Percentiles rank a stretch among this genome's conserved stretches.
Evolutionary conservation across 2,113 vertebrate species (phyloP).

Genomic region (Oreotragus oreotragus): DNA sequence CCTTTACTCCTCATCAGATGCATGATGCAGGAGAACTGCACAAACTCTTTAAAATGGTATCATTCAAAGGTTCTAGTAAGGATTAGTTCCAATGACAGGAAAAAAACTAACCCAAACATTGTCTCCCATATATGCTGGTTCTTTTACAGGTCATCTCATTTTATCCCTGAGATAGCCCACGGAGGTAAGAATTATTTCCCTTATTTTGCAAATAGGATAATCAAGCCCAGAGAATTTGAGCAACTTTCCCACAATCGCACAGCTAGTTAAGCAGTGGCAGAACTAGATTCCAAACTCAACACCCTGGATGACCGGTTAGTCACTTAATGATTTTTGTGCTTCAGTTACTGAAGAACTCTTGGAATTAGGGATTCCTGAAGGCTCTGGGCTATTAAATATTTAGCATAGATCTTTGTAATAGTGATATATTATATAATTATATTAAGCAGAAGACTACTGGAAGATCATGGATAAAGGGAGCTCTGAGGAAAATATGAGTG

Average conservation of each 20-base stretch:
- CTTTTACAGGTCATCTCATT: neutral
- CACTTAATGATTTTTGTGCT: neutral
- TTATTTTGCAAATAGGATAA: neutral
- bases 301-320: neutral
- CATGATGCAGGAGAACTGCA: neutral
- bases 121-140: too few relatives aligned
- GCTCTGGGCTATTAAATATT: neutral
- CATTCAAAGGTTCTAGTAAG: neutral
- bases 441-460: neutral
- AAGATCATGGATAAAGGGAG: neutral
- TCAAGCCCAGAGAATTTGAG: neutral
- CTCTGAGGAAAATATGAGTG: neutral
- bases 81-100: neutral
- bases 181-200: neutral
- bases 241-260: neutral
- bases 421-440: neutral
- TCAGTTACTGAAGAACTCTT: neutral
- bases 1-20: neutral
- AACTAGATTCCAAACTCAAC: neutral
- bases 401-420: neutral
- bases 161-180: neutral
- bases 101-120: neutral
- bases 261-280: neutral
- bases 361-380: neutral
- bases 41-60: neutral